A percentile compares a stretch with the other conserved stretches of the same genome.
Conservation (phyloP, 64 coral and sea anemone genomes). For the Stichodactyla mertensii region DNA sequence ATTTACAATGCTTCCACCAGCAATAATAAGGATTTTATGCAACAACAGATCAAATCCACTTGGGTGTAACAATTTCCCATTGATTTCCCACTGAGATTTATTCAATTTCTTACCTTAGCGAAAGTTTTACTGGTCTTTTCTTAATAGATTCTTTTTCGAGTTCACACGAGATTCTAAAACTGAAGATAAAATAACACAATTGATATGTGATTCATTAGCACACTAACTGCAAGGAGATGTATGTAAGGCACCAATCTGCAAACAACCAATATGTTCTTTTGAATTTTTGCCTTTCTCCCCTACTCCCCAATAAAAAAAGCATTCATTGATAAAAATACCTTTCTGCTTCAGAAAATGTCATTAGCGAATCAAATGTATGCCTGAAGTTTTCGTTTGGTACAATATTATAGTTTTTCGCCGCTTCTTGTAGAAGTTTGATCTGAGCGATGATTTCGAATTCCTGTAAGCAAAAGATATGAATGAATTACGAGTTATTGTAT, state of each 20-base stretch:
- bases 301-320: too few species aligned
- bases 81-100: not conserved
- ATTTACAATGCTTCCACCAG: too few species aligned
- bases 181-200: not conserved
- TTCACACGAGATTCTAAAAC: conserved; percentile 6
- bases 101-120: not conserved
- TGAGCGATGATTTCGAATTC: conserved; percentile 99
- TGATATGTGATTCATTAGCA: too few species aligned
- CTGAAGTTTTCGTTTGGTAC: conserved; percentile 78
- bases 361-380: conserved; percentile 72
- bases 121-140: not conserved
- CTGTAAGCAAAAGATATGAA: conserved; percentile 8
- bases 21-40: too few species aligned
- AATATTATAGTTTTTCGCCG: conserved; percentile 91
- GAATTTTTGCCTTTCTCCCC: too few species aligned
- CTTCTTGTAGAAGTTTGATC: conserved; percentile 92
- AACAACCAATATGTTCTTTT: too few species aligned
- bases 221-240: too few species aligned
- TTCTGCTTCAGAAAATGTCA: conserved; percentile 78
- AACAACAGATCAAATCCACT: too few species aligned
- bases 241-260: too few species aligned
- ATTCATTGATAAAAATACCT: conserved; percentile 26
- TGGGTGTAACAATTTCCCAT: too few species aligned
- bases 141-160: not conserved
- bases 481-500: too few species aligned